Conservation (phyloP, 2,113 vertebrate species). For the Oreochromis spilurus region DNA sequence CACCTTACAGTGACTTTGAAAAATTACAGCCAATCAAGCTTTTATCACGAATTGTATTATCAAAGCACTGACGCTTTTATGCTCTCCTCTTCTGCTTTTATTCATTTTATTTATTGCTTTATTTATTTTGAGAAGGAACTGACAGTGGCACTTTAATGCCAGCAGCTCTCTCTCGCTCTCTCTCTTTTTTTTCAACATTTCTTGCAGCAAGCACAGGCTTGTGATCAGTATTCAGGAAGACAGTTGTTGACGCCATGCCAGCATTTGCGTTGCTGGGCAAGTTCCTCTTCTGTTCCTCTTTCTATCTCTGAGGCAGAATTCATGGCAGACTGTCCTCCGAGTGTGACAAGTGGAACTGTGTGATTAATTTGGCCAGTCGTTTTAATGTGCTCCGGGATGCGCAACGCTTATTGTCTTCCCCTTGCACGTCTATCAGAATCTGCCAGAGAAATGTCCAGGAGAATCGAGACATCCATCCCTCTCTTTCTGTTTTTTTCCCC, state of each 20-base stretch:
- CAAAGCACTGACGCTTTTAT: neutral
- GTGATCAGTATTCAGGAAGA: slow-evolving; percentile 63
- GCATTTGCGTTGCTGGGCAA: slow-evolving; percentile 41
- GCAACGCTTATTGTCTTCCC: slow-evolving; percentile 64
- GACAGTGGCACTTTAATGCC: slow-evolving; percentile 23
- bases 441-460: slow-evolving; percentile 48
- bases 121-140: slow-evolving; percentile 10
- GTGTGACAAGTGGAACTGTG: slow-evolving; percentile 72
- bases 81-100: neutral
- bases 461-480: slow-evolving; percentile 29
- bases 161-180: slow-evolving; percentile 5
- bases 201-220: slow-evolving; percentile 23
- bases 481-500: neutral
- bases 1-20: neutral
- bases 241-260: slow-evolving; percentile 46
- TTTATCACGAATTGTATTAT: neutral
- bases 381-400: slow-evolving; percentile 69
- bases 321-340: slow-evolving; percentile 57
- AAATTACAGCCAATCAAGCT: neutral
- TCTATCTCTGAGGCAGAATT: slow-evolving; percentile 56
- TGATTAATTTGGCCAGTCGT: slow-evolving; percentile 72
- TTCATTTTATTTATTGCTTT: neutral
- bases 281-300: slow-evolving; percentile 43
- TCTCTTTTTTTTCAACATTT: neutral
- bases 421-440: slow-evolving; percentile 56